Evolutionary conservation across 2,888 invertebrate species (phyloP).

Genomic region (Drosophila stalkeri): DNA sequence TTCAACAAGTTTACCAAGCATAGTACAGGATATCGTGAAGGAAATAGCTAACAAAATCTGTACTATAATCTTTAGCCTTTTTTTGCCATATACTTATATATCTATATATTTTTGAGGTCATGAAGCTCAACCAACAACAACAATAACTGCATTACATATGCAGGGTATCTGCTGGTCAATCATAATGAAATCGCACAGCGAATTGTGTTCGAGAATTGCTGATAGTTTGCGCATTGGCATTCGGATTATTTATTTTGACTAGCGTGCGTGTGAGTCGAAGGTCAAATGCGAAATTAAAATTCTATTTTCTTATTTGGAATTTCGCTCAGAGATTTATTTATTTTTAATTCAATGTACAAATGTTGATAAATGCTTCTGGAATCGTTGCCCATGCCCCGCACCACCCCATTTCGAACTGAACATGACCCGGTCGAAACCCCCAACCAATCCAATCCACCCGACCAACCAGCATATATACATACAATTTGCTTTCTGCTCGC

Average conservation of each 20-base stretch:
- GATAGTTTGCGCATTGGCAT: conserved; percentile 34
- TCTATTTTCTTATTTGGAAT: conserved; percentile 34
- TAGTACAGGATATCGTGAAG: not conserved
- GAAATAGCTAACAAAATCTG: not conserved
- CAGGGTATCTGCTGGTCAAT: conserved; percentile 1
- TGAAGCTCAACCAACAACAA: not conserved
- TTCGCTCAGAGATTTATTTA: conserved; percentile 54
- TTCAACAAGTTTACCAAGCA: too few relatives aligned
- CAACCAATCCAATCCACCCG: not conserved
- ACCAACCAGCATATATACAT: conserved; percentile 3
- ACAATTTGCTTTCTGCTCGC: conserved; percentile 48
- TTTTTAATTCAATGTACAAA: conserved; percentile 69
- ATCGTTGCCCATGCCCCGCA: conserved; percentile 8
- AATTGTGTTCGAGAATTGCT: conserved; percentile 22
- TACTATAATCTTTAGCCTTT: not conserved
- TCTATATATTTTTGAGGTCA: too few relatives aligned
- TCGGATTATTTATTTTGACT: conserved; percentile 30
- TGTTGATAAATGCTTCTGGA: conserved; percentile 69
- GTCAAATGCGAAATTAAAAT: conserved; percentile 56
- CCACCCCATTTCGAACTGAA: not conserved
- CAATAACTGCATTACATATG: not conserved
- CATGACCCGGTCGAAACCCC: not conserved
- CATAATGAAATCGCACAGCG: not conserved
- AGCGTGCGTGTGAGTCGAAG: conserved; percentile 41
- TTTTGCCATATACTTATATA: not conserved